Evolutionary conservation across 2,113 vertebrate species (phyloP).

Genomic region (Camelus bactrianus): DNA sequence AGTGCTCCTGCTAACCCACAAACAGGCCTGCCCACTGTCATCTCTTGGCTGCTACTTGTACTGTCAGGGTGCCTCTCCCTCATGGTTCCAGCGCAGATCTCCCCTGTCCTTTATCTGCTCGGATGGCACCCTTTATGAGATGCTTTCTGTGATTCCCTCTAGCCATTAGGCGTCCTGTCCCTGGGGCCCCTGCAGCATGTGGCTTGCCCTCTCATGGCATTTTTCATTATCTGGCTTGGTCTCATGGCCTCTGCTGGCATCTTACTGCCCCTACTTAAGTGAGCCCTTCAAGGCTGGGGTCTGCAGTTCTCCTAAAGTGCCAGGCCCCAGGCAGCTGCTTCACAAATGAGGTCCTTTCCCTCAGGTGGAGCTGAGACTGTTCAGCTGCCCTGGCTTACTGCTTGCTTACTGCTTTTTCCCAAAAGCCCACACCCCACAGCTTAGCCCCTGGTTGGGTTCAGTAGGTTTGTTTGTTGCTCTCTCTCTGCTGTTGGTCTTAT

Average conservation of each 20-base stretch:
- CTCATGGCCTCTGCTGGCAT: not conserved
- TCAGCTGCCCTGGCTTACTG: not conserved
- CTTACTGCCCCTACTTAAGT: not conserved
- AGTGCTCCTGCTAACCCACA: accelerated
- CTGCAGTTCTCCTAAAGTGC: not conserved
- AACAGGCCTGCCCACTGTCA: accelerated
- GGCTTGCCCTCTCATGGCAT: accelerated
- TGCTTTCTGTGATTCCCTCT: not conserved
- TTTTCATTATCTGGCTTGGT: not conserved
- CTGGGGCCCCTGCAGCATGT: not conserved
- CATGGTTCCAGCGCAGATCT: accelerated
- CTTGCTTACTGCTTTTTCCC: too few relatives aligned
- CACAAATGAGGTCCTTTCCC: accelerated
- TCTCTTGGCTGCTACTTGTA: not conserved
- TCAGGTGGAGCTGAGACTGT: not conserved
- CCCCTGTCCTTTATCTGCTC: too few relatives aligned
- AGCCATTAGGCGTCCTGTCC: not conserved
- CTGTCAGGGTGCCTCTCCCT: not conserved
- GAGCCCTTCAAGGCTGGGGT: not conserved
- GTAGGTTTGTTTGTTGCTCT: not conserved
- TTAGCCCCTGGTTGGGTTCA: not conserved
- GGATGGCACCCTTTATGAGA: not conserved
- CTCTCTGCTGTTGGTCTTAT: not conserved
- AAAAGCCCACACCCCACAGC: not conserved
- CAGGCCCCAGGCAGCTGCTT: not conserved